Evolutionary conservation across 2,797 vertebrate species (phyloP).

Genomic region (Brachyrhaphis roseni): DNA sequence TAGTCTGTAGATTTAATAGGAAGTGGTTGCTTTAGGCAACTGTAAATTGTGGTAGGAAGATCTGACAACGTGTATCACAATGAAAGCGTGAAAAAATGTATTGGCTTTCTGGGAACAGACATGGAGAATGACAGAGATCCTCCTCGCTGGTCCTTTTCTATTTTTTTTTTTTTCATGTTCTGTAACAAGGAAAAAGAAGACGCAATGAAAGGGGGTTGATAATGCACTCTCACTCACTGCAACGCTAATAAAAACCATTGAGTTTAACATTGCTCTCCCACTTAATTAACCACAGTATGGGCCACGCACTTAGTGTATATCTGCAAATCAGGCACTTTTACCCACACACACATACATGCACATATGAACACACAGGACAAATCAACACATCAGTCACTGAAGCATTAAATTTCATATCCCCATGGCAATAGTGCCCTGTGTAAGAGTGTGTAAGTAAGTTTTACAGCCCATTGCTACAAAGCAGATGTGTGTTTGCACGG

Average conservation of each 20-base stretch:
- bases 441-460: slow-evolving; percentile 62
- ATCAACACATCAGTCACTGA: slow-evolving; percentile 75
- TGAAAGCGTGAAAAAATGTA: slow-evolving; percentile 69
- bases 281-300: slow-evolving; percentile 80
- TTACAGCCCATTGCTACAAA: slow-evolving; percentile 56
- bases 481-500: slow-evolving; percentile 47
- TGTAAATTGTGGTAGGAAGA: slow-evolving; percentile 76
- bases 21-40: slow-evolving; percentile 65
- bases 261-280: slow-evolving; percentile 77
- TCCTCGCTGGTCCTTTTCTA: slow-evolving; percentile 63
- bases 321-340: slow-evolving; percentile 78
- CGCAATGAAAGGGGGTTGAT: slow-evolving; percentile 38
- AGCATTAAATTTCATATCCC: slow-evolving; percentile 77
- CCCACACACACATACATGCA: slow-evolving; percentile 40
- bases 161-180: slow-evolving; percentile 41
- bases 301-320: slow-evolving; percentile 70
- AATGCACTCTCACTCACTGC: slow-evolving; percentile 51
- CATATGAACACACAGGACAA: slow-evolving; percentile 52
- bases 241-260: slow-evolving; percentile 75
- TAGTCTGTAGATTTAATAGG: slow-evolving; percentile 70
- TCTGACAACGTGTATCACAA: slow-evolving; percentile 78
- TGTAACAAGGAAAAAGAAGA: slow-evolving; percentile 64
- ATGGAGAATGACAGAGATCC: slow-evolving; percentile 69
- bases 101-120: slow-evolving; percentile 73
- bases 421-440: slow-evolving; percentile 67